Evolutionary conservation across 2,113 vertebrate genomes (phyloP), one percentile per base, ranked within the genome.

Genomic region (Amphiprion percula): DNA sequence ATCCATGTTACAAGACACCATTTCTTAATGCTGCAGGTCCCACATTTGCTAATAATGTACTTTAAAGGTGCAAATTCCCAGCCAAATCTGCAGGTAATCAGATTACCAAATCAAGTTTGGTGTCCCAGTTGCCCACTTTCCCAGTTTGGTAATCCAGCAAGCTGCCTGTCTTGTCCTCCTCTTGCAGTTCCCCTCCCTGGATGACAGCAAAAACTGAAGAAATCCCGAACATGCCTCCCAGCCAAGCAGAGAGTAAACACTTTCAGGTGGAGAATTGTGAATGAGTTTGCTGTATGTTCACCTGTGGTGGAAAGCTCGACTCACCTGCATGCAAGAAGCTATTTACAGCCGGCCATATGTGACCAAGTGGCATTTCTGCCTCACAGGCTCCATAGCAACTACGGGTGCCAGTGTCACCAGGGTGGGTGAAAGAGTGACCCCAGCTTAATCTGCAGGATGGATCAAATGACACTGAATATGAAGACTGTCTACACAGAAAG

Each of bases 381-480:
- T 70, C 79, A 30, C 10, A 14, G 69, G 67, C 63, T 80, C 73
- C 84, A 66, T 81, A 33, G 84, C 68, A 90, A 83, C 86, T 61
- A 46, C 46, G 58, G 46, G 23, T 59, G 73, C 68, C 71, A 71
- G 5, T 50, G 74, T 87, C 41, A 67, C 69, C 44, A 49, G 24
- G 47, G 37, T 68, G 58, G 63, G 19, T 41, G 19, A 77, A 33
- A 33, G 26, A 50, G 52, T 50, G 62, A 73, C 30, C n/a, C 12
- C 8, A 61, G 14, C 49, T 61, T 28, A 46, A 72, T 55, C 39
- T 63, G 14, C 44, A 49, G 30, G 41, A 39, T 4, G 39, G 46
- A 72, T 91, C 52, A 70, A 71, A 68, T 88, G 70, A 68, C 63
- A 54, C 47, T 70, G 68, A 82, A 88, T 86, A 84, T 64, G 17